Base-by-base conservation (phyloP, 2,888 invertebrate genomes). In the Euphydryas editha region DNA sequence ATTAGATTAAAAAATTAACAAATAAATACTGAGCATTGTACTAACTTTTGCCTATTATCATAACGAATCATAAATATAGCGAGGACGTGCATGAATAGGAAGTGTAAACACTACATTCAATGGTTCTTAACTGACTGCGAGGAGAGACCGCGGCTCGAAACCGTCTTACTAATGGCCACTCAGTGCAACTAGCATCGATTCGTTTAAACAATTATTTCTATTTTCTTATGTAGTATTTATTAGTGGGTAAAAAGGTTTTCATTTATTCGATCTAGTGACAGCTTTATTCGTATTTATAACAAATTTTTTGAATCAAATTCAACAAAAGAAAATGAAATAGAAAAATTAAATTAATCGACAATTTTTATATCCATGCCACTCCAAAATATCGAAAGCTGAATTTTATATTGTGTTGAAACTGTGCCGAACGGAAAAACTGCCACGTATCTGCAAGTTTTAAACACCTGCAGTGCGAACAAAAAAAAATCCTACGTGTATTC, bases 341-440 rank as follows among this genome's bases (percentile, higher is more conserved):
- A 21, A 49, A 49, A 49, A 21, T 3, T 30, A 11, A 17, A 30
- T 17, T 47, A 57, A 56, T 24, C 47, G 39, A 37, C 56, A 37
- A 13, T 44, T 57, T 51, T 58, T 58, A 58, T 58, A 42, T 30
- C 54, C 51, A 51, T 65, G 64, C 57, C 65, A 70, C 67, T 72
- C 65, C 68, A 59, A 56, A 68, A 63, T 72, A 72, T 71, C 70
- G 72, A 70, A 68, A 64, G 62, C 60, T 72, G 72, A 74, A 74
- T 74, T 73, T 73, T 73, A 72, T 73, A 74, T 71, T 70, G 71
- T 69, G 60, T 68, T 58, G 70, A 68, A 69, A 71, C 68, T 69
- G 60, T 67, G 65, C 67, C 63, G 68, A 69, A 68, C 70, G 69
- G 72, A 70, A 72, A 69, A 71, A 73, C 68, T 71, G 69, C 70